A percentile compares a stretch with the other conserved stretches of the same genome.
Evolutionary conservation across 2,797 vertebrate species (phyloP).

Genomic region (Hylomyscus alleni): DNA sequence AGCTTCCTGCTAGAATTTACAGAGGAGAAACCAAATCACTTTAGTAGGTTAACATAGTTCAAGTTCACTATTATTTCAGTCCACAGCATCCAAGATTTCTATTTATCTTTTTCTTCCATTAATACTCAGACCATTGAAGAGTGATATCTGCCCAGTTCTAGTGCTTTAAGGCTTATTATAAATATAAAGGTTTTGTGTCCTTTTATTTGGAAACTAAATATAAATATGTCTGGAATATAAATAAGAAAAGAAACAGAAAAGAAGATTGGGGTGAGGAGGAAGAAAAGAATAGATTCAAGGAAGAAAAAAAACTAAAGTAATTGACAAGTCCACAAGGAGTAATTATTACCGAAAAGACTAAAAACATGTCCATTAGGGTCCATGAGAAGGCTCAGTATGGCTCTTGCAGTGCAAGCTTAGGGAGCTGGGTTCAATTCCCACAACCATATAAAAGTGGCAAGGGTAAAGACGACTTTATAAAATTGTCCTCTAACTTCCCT

Average conservation of each 20-base stretch:
- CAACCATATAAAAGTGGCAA: neutral
- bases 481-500: neutral
- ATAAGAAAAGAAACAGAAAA: slow-evolving; percentile 13
- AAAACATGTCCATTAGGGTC: neutral
- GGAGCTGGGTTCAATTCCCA: neutral
- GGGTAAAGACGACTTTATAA: neutral
- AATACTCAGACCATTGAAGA: neutral
- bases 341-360: neutral
- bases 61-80: neutral
- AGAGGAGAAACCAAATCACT: neutral
- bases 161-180: too few relatives aligned
- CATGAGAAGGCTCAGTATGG: neutral
- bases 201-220: too few relatives aligned
- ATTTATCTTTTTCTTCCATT: neutral
- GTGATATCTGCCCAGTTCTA: too few relatives aligned
- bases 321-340: neutral
- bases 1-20: neutral
- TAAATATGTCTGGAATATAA: neutral
- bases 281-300: neutral
- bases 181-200: too few relatives aligned
- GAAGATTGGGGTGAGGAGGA: neutral
- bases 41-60: neutral
- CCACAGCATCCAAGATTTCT: neutral
- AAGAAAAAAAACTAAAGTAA: neutral
- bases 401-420: neutral